Evolutionary conservation across 2,888 invertebrate genomes (phyloP).

Genomic region (Aphrophora alni): DNA sequence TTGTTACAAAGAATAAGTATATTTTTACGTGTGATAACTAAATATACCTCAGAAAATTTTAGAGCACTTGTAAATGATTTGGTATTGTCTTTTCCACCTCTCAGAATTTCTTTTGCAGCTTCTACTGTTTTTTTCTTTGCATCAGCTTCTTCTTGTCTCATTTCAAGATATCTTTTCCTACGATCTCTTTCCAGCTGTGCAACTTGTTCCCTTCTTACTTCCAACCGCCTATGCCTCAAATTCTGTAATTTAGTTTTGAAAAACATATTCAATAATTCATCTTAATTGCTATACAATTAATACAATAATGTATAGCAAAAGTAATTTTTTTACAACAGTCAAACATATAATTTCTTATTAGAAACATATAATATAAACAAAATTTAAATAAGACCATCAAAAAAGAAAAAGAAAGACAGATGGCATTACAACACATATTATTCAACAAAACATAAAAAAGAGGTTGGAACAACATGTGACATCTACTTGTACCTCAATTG

Average conservation of each 20-base stretch:
- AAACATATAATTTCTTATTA: not conserved
- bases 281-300: not conserved
- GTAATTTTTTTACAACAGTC: no score
- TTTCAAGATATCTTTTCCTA: slow-evolving; percentile 32
- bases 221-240: slow-evolving; percentile 44
- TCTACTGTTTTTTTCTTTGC: slow-evolving; percentile 39
- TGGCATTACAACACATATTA: no score
- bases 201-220: slow-evolving; percentile 42
- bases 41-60: slow-evolving; percentile 44
- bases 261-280: not conserved
- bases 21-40: no score
- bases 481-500: no score
- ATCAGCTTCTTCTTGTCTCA: slow-evolving; percentile 42
- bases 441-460: not conserved
- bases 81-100: slow-evolving; percentile 42
- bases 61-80: slow-evolving; percentile 45
- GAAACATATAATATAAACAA: no score
- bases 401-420: no score
- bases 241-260: slow-evolving; percentile 43
- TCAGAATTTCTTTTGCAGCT: slow-evolving; percentile 43
- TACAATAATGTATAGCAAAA: no score
- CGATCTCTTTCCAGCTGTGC: slow-evolving; percentile 39
- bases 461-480: no score
- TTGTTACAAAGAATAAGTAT: no score
- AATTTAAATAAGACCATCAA: no score